Evolutionary conservation across 92 coral and sea anemone species (phyloP).

Genomic region (Parazoanthus darwini): DNA sequence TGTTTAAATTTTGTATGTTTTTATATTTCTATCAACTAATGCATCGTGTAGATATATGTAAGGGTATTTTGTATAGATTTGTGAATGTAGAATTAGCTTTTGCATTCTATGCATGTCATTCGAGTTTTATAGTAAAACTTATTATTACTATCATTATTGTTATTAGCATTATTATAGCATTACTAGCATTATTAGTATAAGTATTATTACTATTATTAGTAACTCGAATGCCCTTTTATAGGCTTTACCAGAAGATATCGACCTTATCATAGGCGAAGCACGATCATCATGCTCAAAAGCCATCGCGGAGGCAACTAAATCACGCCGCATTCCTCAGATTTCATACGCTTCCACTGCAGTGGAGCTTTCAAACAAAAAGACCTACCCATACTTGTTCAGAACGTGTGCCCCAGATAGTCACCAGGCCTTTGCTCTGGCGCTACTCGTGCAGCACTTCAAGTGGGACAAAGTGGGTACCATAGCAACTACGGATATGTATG

Average conservation of each 20-base stretch:
- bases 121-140: too few relatives aligned
- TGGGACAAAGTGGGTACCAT: conserved; percentile 90
- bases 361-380: conserved; percentile 78
- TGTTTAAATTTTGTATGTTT: too few relatives aligned
- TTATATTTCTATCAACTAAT: too few relatives aligned
- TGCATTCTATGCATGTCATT: too few relatives aligned
- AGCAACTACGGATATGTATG: conserved; percentile 81
- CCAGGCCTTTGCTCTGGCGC: conserved; percentile 84
- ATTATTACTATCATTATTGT: too few relatives aligned
- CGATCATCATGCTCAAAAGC: conserved; percentile 94
- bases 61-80: too few relatives aligned
- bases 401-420: conserved; percentile 90
- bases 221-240: conserved; percentile 10
- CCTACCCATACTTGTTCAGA: conserved; percentile 91
- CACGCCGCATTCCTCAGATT: conserved; percentile 84
- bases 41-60: too few relatives aligned
- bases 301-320: conserved; percentile 81
- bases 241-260: conserved; percentile 86
- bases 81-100: too few relatives aligned
- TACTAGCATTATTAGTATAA: too few relatives aligned
- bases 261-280: conserved; percentile 96
- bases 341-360: conserved; percentile 96
- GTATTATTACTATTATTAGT: background rate
- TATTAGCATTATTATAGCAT: too few relatives aligned
- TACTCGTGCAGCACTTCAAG: conserved; percentile 72